Evolutionary conservation across 2,113 vertebrate genomes (phyloP).

Genomic region (Romanogobio albipinnatus): DNA sequence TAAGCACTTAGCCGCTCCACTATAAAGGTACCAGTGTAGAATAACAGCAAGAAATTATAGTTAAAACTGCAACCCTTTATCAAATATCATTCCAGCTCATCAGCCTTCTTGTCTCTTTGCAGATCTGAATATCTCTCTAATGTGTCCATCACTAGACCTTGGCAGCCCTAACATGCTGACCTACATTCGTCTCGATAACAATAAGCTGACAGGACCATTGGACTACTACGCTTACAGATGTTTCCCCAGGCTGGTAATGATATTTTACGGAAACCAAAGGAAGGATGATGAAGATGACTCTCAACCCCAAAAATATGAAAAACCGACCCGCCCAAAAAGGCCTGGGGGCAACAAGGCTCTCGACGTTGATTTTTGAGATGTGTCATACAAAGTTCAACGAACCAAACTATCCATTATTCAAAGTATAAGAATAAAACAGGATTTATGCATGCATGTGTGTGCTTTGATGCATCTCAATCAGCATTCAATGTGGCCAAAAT

Average conservation of each 20-base stretch:
- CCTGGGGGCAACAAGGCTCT: neutral
- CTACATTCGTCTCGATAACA: conserved; percentile 81
- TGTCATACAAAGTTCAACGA: neutral
- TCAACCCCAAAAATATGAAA: neutral
- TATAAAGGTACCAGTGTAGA: neutral
- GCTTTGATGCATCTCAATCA: neutral
- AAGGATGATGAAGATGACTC: neutral
- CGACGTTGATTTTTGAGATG: neutral
- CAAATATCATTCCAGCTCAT: too few relatives aligned
- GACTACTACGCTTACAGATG: conserved; percentile 76
- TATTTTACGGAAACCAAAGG: conserved; percentile 83
- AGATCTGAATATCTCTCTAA: conserved; percentile 81
- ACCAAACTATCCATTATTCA: neutral
- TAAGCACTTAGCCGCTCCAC: too few relatives aligned
- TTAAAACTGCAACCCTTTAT: too few relatives aligned
- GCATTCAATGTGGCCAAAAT: neutral
- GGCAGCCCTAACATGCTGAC: conserved; percentile 75
- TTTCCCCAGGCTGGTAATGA: conserved; percentile 78
- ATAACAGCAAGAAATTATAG: neutral
- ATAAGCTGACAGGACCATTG: conserved; percentile 77
- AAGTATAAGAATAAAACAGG: neutral
- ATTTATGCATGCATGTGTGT: neutral
- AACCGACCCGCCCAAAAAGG: neutral
- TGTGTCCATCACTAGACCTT: conserved; percentile 78
- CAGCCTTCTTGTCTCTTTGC: conserved; percentile 54